These are phyloP conservation scores for Corythornis cristatus DNA, from an alignment of 2,113 vertebrate genomes.

Conservation along the genomic window DNA sequence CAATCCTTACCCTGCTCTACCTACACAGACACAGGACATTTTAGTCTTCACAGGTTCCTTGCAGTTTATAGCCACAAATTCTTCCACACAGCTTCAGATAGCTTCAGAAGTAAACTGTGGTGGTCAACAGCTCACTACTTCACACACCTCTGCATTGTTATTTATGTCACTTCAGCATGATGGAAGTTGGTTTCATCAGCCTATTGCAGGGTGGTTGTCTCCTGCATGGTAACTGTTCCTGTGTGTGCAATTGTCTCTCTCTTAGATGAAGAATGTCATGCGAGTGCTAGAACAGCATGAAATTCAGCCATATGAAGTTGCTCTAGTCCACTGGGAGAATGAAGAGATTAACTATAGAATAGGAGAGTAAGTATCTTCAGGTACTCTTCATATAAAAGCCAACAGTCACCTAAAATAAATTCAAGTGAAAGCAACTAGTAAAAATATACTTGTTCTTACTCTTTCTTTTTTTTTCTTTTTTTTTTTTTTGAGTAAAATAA, in stretches of 20 bases:
- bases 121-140: neutral
- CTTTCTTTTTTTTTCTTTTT: neutral
- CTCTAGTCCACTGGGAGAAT: conserved; percentile 96
- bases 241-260: neutral
- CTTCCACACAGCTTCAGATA: neutral
- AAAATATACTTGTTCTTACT: neutral
- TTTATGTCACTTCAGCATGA: neutral
- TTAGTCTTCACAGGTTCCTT: neutral
- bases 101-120: neutral
- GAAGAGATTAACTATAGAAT: conserved; percentile 93
- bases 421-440: neutral
- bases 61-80: neutral
- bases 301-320: conserved; percentile 93
- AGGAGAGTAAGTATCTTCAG: conserved; percentile 81
- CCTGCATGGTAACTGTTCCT: neutral
- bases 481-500: neutral
- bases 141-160: neutral
- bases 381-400: neutral
- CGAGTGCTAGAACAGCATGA: conserved; percentile 90
- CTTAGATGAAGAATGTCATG: conserved; percentile 87
- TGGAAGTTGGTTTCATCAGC: neutral
- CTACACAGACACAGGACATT: neutral
- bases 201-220: neutral
- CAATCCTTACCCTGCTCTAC: neutral
- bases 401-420: neutral